Conservation (phyloP, 2,797 vertebrate genomes). For the Lophius americanus region DNA sequence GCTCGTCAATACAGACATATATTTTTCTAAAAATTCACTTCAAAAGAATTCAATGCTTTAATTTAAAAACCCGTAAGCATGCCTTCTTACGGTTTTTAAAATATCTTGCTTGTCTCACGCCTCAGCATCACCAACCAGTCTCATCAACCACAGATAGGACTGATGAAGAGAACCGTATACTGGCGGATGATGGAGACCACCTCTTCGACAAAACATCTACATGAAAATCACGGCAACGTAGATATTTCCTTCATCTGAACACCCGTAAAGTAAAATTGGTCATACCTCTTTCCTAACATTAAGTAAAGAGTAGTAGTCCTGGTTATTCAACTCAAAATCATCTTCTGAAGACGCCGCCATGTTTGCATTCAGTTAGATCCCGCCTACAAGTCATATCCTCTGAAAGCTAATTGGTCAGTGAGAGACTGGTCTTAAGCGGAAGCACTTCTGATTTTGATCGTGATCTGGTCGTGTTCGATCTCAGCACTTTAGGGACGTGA, state of each 20-base stretch:
- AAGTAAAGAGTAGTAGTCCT: constrained; percentile 93
- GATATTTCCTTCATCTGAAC: neutral
- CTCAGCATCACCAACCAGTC: constrained; percentile 31
- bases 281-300: constrained; percentile 96
- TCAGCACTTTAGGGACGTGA: neutral
- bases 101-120: neutral
- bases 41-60: neutral
- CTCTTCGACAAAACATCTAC: neutral
- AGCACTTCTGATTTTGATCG: neutral
- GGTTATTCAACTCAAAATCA: constrained; percentile 88
- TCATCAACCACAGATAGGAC: constrained; percentile 17
- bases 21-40: neutral
- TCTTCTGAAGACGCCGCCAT: constrained; percentile 95
- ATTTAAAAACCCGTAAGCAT: neutral
- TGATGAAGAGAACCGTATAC: constrained; percentile 32
- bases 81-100: no score
- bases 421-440: neutral
- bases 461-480: constrained; percentile 15
- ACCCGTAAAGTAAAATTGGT: neutral
- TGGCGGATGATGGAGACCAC: constrained; percentile 16
- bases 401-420: constrained; percentile 62
- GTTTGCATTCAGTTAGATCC: constrained; percentile 81
- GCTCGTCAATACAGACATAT: neutral
- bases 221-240: neutral
- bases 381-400: constrained; percentile 55